Percentiles rank a stretch among this genome's conserved stretches.
These are phyloP conservation scores for Acrocephalus kingi DNA, from an alignment of 2,113 vertebrate species.

Conservation along the genomic window DNA sequence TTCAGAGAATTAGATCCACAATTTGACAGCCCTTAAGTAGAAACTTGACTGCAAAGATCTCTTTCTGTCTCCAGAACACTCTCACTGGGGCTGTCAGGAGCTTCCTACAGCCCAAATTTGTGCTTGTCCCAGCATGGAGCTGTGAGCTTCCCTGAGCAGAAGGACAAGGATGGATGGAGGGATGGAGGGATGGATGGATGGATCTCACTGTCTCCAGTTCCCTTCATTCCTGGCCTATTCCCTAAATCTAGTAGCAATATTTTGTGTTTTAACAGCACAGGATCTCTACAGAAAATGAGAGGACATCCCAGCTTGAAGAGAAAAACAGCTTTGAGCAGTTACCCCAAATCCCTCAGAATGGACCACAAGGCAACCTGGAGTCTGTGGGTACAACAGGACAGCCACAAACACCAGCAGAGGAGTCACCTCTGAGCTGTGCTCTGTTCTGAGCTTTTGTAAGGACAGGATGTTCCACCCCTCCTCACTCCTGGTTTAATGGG, in stretches of 20 bases:
- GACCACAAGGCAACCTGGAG: neutral
- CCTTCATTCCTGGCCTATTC: neutral
- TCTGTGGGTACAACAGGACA: neutral
- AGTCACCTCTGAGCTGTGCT: neutral
- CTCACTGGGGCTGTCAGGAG: neutral
- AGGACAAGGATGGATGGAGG: too few species aligned
- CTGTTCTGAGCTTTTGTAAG: neutral
- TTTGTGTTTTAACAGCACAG: neutral
- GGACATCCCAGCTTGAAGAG: neutral
- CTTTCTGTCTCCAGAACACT: neutral
- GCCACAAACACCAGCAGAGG: neutral
- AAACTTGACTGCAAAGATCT: neutral
- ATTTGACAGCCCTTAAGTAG: neutral
- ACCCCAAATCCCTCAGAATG: neutral
- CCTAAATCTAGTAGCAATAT: neutral
- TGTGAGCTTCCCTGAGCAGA: neutral
- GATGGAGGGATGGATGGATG: neutral
- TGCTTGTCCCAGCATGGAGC: neutral
- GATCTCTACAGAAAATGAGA: neutral
- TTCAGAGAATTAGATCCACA: neutral
- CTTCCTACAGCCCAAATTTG: neutral
- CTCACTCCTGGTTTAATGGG: neutral
- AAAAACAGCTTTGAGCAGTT: neutral
- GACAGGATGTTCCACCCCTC: neutral
- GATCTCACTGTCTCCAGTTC: neutral